These are phyloP conservation scores for Cheilosia pagana DNA, from an alignment of 2,888 invertebrate genomes.

Conservation along the genomic window DNA sequence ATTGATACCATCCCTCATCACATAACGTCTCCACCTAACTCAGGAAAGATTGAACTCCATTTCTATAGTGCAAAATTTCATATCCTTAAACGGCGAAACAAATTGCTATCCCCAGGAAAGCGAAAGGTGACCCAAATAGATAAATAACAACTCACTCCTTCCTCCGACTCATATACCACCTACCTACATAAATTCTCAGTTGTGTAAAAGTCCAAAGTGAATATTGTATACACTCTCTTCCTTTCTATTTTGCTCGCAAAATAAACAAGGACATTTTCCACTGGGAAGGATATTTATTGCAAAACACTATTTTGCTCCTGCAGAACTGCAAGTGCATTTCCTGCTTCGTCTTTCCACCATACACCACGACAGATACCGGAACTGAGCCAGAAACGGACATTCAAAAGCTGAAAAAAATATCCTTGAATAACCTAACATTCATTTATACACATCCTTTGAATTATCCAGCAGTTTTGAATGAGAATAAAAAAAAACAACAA, in stretches of 20 bases:
- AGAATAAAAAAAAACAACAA: constrained; percentile 21
- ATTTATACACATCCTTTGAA: constrained; percentile 66
- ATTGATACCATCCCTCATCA: no score
- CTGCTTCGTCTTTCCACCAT: constrained; percentile 38
- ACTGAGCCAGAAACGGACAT: constrained; percentile 42
- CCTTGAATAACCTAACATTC: constrained; percentile 66
- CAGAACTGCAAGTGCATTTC: constrained; percentile 64
- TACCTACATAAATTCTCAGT: neutral
- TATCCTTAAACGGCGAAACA: constrained; percentile 30
- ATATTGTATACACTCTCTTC: neutral
- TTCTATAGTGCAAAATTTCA: neutral
- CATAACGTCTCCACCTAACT: no score
- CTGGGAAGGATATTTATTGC: constrained; percentile 50
- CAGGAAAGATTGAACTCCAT: no score
- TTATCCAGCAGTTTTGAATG: constrained; percentile 40
- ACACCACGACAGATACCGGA: constrained; percentile 27
- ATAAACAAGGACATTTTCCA: constrained; percentile 45
- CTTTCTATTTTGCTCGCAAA: constrained; percentile 3
- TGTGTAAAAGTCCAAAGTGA: neutral
- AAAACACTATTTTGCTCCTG: constrained; percentile 44
- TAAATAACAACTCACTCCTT: constrained; percentile 29
- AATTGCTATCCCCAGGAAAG: constrained; percentile 33
- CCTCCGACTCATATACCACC: neutral
- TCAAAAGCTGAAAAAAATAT: constrained; percentile 16
- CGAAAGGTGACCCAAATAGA: constrained; percentile 45